Conservation (phyloP, 2,888 invertebrate genomes). For the Bugula neritina region DNA sequence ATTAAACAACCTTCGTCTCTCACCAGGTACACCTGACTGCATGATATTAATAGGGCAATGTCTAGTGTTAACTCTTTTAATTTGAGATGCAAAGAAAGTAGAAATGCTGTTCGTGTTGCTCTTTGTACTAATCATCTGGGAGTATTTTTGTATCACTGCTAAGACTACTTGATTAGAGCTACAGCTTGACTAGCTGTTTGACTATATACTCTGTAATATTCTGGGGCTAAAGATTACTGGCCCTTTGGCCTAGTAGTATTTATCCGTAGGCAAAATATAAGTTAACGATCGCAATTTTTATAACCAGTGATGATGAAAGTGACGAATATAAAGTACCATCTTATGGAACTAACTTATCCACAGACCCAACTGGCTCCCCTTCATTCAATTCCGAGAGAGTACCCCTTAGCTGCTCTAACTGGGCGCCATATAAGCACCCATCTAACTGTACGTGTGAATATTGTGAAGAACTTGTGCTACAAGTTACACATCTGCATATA, state of each 20-base stretch:
- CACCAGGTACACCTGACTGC: neutral
- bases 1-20: neutral
- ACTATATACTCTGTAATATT: too few relatives aligned
- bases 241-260: too few relatives aligned
- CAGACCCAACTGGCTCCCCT: conserved; percentile 5
- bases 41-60: too few relatives aligned
- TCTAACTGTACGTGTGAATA: neutral
- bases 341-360: neutral
- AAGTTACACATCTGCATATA: conserved; percentile 6
- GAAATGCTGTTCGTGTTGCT: too few relatives aligned
- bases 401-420: neutral
- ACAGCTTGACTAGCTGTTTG: too few relatives aligned
- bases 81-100: too few relatives aligned
- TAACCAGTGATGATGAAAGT: conserved; percentile 7
- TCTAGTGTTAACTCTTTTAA: too few relatives aligned
- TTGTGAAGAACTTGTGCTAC: conserved; percentile 11
- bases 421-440: conserved; percentile 12
- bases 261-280: neutral
- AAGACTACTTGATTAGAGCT: too few relatives aligned
- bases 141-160: too few relatives aligned
- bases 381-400: neutral
- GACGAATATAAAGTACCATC: conserved; percentile 6
- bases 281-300: neutral
- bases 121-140: too few relatives aligned
- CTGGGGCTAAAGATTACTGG: too few relatives aligned